These are phyloP conservation scores for Acanthococcus lagerstroemiae DNA, from an alignment of 2,888 invertebrate genomes.

Conservation along the genomic window DNA sequence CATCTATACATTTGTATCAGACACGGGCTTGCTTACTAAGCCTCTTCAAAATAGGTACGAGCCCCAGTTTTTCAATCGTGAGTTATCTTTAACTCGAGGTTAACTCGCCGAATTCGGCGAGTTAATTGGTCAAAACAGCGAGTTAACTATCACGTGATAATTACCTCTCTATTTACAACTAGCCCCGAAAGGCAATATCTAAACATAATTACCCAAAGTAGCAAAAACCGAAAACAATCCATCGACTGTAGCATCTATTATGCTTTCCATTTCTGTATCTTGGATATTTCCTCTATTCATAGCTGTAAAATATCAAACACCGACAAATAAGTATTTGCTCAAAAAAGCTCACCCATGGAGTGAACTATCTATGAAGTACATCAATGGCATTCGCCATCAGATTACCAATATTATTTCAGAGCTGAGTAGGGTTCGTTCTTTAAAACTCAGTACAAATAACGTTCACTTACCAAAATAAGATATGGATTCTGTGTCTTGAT, in stretches of 20 bases:
- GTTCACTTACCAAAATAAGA: conserved; percentile 76
- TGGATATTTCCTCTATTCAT: conserved; percentile 88
- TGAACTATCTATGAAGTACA: no score
- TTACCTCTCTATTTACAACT: neutral
- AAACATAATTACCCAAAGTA: conserved; percentile 66
- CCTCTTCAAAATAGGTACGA: no score
- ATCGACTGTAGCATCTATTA: conserved; percentile 91
- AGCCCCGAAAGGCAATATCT: neutral
- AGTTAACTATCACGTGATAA: no score
- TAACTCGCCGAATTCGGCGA: no score
- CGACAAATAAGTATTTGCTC: no score
- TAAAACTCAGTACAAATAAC: neutral
- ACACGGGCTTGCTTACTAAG: no score
- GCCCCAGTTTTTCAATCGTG: no score
- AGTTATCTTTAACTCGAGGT: no score
- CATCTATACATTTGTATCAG: no score
- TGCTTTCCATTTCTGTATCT: conserved; percentile 87
- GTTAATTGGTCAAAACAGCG: no score
- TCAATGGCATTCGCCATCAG: no score
- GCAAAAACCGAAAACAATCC: conserved; percentile 96
- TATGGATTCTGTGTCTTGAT: conserved; percentile 80
- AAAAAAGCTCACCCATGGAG: no score
- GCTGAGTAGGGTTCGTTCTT: neutral
- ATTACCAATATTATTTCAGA: neutral
- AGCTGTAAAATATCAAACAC: conserved; percentile 48